These are phyloP conservation scores for Numenius phaeopus DNA, from an alignment of 2,797 vertebrate genomes.

Conservation along the genomic window DNA sequence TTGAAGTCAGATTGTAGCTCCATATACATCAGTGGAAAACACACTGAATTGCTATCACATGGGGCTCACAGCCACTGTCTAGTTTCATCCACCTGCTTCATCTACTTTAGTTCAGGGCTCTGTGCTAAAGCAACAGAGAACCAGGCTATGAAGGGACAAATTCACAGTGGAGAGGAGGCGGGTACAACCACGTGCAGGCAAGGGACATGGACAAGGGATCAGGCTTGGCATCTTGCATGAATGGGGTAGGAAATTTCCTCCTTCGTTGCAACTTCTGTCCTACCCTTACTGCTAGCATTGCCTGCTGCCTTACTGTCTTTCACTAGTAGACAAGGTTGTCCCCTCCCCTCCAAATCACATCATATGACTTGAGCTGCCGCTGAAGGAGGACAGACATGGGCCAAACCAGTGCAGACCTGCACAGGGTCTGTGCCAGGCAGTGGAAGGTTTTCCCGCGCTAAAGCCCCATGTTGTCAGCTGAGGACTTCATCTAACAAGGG, in stretches of 20 bases:
- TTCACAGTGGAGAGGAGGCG: neutral
- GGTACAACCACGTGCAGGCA: neutral
- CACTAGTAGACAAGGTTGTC: neutral
- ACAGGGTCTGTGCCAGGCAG: neutral
- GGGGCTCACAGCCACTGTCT: neutral
- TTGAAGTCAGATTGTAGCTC: neutral
- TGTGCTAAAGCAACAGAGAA: neutral
- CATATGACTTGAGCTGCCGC: neutral
- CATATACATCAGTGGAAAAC: neutral
- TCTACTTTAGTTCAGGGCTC: neutral
- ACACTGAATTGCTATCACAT: neutral
- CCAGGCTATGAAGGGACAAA: neutral
- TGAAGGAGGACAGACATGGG: neutral
- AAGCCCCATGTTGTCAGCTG: neutral
- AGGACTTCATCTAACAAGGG: neutral
- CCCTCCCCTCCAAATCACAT: neutral
- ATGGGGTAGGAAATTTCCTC: neutral
- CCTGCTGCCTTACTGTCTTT: neutral
- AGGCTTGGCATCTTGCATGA: neutral
- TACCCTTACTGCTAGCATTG: neutral
- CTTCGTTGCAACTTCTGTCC: neutral
- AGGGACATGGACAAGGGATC: neutral
- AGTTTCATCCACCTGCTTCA: neutral
- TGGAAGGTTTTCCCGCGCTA: fast-evolving
- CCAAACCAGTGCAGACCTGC: neutral